Conservation (phyloP, 2,888 invertebrate species). For the Troides helena region DNA sequence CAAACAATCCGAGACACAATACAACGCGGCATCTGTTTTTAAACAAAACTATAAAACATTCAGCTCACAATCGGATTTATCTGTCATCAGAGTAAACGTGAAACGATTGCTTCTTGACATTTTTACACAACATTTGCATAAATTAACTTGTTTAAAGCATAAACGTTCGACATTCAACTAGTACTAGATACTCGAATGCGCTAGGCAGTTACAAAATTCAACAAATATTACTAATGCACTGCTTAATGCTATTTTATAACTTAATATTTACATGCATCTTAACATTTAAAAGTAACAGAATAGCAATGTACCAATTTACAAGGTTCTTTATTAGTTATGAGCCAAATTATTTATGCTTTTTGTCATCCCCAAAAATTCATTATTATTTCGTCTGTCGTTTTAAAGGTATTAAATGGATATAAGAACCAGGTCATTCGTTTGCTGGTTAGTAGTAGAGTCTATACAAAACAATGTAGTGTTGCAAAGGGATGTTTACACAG, state of each 20-base stretch:
- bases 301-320: slow-evolving; percentile 4
- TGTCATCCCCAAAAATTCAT: too few species aligned
- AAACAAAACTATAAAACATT: slow-evolving; percentile 11
- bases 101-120: slow-evolving; percentile 33
- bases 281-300: slow-evolving; percentile 19
- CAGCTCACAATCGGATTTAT: slow-evolving; percentile 16
- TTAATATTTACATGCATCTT: slow-evolving; percentile 16
- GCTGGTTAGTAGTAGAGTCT: too few species aligned
- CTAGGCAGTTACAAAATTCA: slow-evolving; percentile 20
- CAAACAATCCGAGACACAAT: slow-evolving; percentile 13
- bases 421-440: too few species aligned
- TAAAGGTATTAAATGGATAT: too few species aligned
- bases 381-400: too few species aligned
- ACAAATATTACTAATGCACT: slow-evolving; percentile 25
- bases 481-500: background rate
- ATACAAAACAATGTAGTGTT: too few species aligned
- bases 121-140: slow-evolving; percentile 59
- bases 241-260: slow-evolving; percentile 23
- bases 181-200: slow-evolving; percentile 1
- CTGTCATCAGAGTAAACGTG: slow-evolving; percentile 25
- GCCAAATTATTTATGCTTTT: background rate
- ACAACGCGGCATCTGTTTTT: slow-evolving; percentile 7
- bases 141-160: slow-evolving; percentile 54
- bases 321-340: background rate
- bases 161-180: slow-evolving; percentile 33